These are phyloP conservation scores for Daboia siamensis DNA, from an alignment of 2,113 vertebrate species.

Conservation along the genomic window DNA sequence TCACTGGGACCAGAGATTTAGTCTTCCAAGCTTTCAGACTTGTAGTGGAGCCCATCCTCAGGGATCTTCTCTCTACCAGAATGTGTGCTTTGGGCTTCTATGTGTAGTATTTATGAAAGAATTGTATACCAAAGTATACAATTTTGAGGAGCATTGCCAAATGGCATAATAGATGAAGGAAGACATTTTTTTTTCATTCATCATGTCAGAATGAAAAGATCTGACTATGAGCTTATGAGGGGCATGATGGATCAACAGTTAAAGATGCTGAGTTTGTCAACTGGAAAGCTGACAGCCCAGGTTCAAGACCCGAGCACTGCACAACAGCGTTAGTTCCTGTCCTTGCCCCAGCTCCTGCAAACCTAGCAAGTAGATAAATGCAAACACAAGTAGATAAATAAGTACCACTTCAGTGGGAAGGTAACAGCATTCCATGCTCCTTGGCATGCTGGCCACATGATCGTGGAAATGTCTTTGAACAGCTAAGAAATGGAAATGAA, in stretches of 20 bases:
- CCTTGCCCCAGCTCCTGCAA: background rate
- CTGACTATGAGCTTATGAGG: slow-evolving; percentile 33
- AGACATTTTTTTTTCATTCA: background rate
- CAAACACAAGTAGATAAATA: background rate
- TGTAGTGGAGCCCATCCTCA: background rate
- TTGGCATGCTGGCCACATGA: background rate
- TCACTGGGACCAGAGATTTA: background rate
- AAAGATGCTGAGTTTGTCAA: background rate
- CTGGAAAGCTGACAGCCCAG: background rate
- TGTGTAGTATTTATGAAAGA: background rate
- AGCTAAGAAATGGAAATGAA: background rate
- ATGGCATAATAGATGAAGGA: background rate
- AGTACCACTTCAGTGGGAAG: background rate
- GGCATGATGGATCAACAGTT: background rate
- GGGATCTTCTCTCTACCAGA: too few species aligned
- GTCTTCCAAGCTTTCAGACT: background rate
- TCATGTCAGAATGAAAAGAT: slow-evolving; percentile 33
- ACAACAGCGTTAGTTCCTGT: background rate
- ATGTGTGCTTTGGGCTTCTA: background rate
- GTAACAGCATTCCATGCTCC: background rate
- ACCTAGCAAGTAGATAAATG: background rate
- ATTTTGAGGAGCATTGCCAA: background rate
- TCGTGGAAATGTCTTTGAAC: background rate
- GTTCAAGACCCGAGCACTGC: background rate
- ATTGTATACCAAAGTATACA: accelerated